phyloP scores from a whole-genome alignment of 2,888 invertebrate species.

The Trachelus iudaicus region DNA sequence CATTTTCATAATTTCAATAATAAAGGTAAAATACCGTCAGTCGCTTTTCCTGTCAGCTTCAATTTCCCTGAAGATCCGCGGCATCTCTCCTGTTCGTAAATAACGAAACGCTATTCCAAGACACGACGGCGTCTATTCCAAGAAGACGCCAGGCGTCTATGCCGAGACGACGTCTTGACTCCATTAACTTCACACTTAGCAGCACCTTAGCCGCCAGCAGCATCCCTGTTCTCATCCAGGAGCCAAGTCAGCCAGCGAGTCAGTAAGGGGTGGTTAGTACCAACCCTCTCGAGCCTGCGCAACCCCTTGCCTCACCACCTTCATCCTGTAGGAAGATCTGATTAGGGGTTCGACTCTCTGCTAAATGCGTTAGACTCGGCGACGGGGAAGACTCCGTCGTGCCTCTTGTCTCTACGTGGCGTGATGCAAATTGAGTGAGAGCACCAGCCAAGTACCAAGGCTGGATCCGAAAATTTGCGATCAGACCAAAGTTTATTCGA shows the following conservation, averaged over 20 bases:
- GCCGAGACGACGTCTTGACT: conserved; percentile 56
- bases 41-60: neutral
- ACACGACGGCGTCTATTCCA: conserved; percentile 13
- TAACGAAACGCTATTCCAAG: conserved; percentile 2
- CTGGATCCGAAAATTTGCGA: conserved; percentile 47
- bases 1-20: neutral
- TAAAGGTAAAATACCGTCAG: neutral
- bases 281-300: conserved; percentile 26
- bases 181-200: conserved; percentile 66
- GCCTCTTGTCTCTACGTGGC: conserved; percentile 27
- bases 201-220: conserved; percentile 44
- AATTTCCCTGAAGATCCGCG: neutral
- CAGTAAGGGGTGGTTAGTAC: neutral
- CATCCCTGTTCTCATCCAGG: conserved; percentile 3
- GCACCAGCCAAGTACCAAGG: conserved; percentile 43
- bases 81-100: neutral
- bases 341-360: conserved; percentile 64
- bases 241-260: neutral
- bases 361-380: conserved; percentile 64
- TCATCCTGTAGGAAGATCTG: conserved; percentile 57
- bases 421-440: conserved; percentile 63
- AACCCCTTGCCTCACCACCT: conserved; percentile 31
- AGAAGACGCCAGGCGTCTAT: conserved; percentile 16
- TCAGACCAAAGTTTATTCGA: conserved; percentile 54
- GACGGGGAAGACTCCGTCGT: conserved; percentile 30